These are phyloP conservation scores for Lutra lutra DNA, from an alignment of 2,797 vertebrate species.

Conservation along the genomic window DNA sequence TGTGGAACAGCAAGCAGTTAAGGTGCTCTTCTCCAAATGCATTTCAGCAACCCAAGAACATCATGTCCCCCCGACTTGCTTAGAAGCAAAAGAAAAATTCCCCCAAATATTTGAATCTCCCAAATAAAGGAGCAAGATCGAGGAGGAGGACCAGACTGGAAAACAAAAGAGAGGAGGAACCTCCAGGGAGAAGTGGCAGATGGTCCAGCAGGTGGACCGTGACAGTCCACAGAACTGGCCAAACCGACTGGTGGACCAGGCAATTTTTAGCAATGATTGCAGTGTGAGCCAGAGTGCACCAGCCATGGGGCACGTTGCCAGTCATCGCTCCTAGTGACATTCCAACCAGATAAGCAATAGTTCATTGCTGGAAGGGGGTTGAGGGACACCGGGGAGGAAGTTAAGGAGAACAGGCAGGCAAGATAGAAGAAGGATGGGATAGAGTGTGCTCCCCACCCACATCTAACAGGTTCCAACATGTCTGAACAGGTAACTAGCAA, in stretches of 20 bases:
- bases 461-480: neutral
- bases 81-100: conserved; percentile 64
- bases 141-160: conserved; percentile 72
- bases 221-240: conserved; percentile 81
- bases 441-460: neutral
- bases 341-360: conserved; percentile 77
- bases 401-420: neutral
- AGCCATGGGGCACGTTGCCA: conserved; percentile 74
- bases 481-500: conserved; percentile 69
- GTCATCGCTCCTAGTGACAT: conserved; percentile 71
- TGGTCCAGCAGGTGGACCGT: conserved; percentile 82
- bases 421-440: neutral
- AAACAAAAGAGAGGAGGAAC: conserved; percentile 78
- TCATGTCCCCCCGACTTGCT: neutral
- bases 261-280: conserved; percentile 78
- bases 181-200: conserved; percentile 78
- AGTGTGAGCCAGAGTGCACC: conserved; percentile 77
- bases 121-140: conserved; percentile 69
- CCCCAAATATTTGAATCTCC: conserved; percentile 62
- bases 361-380: conserved; percentile 44
- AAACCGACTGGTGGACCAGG: conserved; percentile 79
- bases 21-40: neutral
- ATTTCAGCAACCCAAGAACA: conserved; percentile 51
- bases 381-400: conserved; percentile 15
- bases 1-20: conserved; percentile 49